phyloP scores from a whole-genome alignment of 2,113 vertebrate genomes.

The Sphyrna mokarran region DNA sequence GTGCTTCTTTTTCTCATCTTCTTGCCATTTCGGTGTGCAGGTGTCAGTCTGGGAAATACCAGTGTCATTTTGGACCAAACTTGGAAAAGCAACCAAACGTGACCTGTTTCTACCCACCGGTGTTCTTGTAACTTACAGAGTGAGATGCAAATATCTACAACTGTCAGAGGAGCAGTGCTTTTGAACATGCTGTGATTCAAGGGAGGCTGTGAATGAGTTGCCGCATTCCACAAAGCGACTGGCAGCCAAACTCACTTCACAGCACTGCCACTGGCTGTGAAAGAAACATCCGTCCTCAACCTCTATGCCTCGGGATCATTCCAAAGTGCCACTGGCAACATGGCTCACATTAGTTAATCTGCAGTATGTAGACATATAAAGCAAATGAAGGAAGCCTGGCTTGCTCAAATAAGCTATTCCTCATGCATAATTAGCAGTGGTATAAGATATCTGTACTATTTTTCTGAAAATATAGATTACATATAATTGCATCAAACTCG shows the following conservation, averaged over 20 bases:
- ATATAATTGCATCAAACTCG: neutral
- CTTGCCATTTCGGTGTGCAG: neutral
- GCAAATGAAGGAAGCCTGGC: neutral
- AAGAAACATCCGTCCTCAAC: conserved; percentile 1
- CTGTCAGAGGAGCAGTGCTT: neutral
- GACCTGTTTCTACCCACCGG: neutral
- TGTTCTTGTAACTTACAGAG: neutral
- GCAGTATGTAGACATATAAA: neutral
- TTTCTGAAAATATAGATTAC: neutral
- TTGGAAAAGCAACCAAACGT: neutral
- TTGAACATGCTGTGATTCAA: neutral
- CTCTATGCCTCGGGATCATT: neutral
- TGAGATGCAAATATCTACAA: conserved; percentile 18
- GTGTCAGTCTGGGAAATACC: neutral
- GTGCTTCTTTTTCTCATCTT: neutral
- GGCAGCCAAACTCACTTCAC: conserved; percentile 11
- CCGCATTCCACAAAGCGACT: neutral
- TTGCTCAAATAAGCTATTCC: neutral
- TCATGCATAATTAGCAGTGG: neutral
- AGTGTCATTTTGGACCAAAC: neutral
- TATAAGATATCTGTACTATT: neutral
- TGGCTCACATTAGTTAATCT: neutral
- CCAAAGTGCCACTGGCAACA: neutral
- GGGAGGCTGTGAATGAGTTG: neutral
- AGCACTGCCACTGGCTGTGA: conserved; percentile 8